phyloP scores from a whole-genome alignment of 1,140 invertebrate genomes.

The Steinernema feltiae region DNA sequence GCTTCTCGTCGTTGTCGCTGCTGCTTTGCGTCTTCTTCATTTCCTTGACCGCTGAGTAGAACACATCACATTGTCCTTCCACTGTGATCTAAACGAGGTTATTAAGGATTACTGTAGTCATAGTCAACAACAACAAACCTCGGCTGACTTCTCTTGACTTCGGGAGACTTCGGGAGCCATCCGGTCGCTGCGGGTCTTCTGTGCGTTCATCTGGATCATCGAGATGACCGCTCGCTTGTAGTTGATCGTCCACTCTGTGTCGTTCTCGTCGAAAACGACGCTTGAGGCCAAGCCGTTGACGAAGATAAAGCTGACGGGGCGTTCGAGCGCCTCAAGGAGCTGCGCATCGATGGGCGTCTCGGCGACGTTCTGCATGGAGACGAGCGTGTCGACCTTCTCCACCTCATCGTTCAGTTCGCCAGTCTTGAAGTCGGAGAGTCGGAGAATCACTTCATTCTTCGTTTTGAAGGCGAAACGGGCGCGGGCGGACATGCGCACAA shows the following conservation, averaged over 20 bases:
- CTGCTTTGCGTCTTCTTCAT: constrained; percentile 21
- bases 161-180: constrained; percentile 24
- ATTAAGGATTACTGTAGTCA: neutral
- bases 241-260: constrained; percentile 59
- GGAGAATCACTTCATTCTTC: neutral
- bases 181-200: constrained; percentile 17
- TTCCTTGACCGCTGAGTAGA: constrained; percentile 25
- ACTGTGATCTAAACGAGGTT: constrained; percentile 25
- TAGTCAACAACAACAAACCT: constrained; percentile 4
- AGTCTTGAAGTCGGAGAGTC: neutral
- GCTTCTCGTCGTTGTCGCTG: constrained; percentile 33
- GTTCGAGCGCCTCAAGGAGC: neutral
- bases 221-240: constrained; percentile 57
- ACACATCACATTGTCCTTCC: constrained; percentile 31
- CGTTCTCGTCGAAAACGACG: constrained; percentile 41
- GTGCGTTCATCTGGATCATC: constrained; percentile 57
- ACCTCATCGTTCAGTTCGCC: neutral
- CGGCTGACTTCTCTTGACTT: constrained; percentile 23
- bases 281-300: neutral
- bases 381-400: neutral
- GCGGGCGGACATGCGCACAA: neutral
- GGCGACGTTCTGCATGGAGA: neutral
- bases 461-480: neutral
- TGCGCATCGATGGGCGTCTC: neutral
- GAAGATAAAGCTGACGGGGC: neutral